phyloP scores from a whole-genome alignment of 1,140 invertebrate genomes.

The Penaeus chinensis region DNA sequence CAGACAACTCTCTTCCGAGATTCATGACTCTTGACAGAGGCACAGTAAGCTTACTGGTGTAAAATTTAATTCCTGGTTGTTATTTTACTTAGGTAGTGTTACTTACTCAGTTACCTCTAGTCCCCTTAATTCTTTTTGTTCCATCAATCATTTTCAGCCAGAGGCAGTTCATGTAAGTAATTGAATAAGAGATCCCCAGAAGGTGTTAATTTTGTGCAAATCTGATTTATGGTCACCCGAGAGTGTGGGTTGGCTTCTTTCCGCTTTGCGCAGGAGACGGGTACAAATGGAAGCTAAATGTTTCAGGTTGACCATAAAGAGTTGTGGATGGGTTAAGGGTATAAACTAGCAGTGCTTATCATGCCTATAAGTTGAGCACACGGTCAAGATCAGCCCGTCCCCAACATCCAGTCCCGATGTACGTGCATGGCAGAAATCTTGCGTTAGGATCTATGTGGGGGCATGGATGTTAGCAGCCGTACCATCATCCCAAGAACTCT shows the following conservation, averaged over 20 bases:
- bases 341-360: conserved; percentile 34
- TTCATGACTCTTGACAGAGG: conserved; percentile 55
- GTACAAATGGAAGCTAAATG: too few species aligned
- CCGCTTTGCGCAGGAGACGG: too few species aligned
- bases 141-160: conserved; percentile 51
- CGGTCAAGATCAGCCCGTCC: conserved; percentile 45
- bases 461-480: conserved; percentile 46
- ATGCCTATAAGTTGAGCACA: conserved; percentile 46
- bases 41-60: conserved; percentile 62
- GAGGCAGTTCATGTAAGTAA: conserved; percentile 62
- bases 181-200: conserved; percentile 8
- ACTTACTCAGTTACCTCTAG: conserved; percentile 36
- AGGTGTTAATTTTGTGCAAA: conserved; percentile 41
- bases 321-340: conserved; percentile 3
- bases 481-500: conserved; percentile 29
- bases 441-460: conserved; percentile 23
- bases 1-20: conserved; percentile 60
- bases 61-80: conserved; percentile 57
- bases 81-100: conserved; percentile 51
- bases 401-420: conserved; percentile 48
- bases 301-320: conserved; percentile 20
- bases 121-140: conserved; percentile 40
- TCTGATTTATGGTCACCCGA: conserved; percentile 47
- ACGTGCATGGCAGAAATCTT: conserved; percentile 50
- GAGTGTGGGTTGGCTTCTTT: not conserved